Base-by-base conservation (phyloP, 2,797 vertebrate genomes). In the Coreius guichenoti region DNA sequence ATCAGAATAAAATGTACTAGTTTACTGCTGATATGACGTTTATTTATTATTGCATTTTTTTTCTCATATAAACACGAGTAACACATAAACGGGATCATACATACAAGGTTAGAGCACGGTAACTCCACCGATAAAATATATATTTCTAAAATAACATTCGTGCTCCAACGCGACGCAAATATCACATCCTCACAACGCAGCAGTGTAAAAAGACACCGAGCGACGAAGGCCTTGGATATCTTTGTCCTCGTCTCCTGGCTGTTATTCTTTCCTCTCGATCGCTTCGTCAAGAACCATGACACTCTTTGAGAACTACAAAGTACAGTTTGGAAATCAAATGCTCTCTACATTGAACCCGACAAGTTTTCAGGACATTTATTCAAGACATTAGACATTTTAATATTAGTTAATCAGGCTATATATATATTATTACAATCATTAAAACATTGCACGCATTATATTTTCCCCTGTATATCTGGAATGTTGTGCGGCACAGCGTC, bases 201-300 rank as follows among this genome's bases (percentile, higher is more conserved):
- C 43, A 43, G 45, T 79, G 17, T 58, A 67, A 56, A 78, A 70
- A 79, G 31, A 63, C 63, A 36, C 26, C 17, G 23, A 47, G 69
- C 31, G 36, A 75, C 79, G 17, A 43, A 67, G 84, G 79, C 84
- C 45, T 67, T 51, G 70, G 54, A 26, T 49, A 81, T 67, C 56
- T 56, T 81, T 86, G 77, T 80, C 78, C 33, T 68, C 63, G 70
- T 43, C 77, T 33, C 43, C 36, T 79, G 33, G 45, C 26, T 72
- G 51, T 17, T 68, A 63, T 69, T 75, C 72, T 67, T 75, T 76
- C 29, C 51, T 67, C 47, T 86, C n/a, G 29, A 81, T 75, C 56
- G 23, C 45, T 68, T 45, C 72, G 9, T 45, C n/a, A 54, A 31
- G 36, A 81, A 29, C 19, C 17, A 17, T 29, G 33, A 14, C 19